phyloP scores from a whole-genome alignment of 2,888 invertebrate genomes.

The Limnephilus lunatus region DNA sequence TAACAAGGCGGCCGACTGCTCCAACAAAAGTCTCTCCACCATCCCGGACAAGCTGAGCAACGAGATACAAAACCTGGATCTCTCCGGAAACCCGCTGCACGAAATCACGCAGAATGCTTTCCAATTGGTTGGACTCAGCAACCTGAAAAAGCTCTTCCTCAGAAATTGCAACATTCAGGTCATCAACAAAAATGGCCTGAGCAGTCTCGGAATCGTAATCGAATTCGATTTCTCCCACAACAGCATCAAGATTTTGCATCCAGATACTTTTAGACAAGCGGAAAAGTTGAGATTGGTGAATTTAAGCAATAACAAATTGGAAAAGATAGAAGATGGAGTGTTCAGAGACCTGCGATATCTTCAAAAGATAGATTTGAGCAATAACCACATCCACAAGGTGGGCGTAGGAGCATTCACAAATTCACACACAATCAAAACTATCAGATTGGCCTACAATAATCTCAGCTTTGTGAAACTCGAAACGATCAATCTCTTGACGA shows the following conservation, averaged over 20 bases:
- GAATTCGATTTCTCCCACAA: slow-evolving; percentile 90
- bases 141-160: slow-evolving; percentile 88
- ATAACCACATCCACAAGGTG: slow-evolving; percentile 84
- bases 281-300: slow-evolving; percentile 84
- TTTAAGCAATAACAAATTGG: slow-evolving; percentile 86
- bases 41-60: slow-evolving; percentile 86
- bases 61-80: slow-evolving; percentile 84
- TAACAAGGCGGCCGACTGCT: slow-evolving; percentile 90
- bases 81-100: slow-evolving; percentile 83
- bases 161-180: slow-evolving; percentile 85
- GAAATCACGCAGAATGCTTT: slow-evolving; percentile 84
- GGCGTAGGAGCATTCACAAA: slow-evolving; percentile 85
- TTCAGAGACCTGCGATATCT: slow-evolving; percentile 86
- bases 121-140: slow-evolving; percentile 82
- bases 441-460: slow-evolving; percentile 86
- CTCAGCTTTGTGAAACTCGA: slow-evolving; percentile 82
- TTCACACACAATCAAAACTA: slow-evolving; percentile 81
- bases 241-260: slow-evolving; percentile 80
- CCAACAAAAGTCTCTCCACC: slow-evolving; percentile 79
- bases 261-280: slow-evolving; percentile 84
- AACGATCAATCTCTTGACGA: slow-evolving; percentile 81
- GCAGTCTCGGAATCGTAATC: slow-evolving; percentile 86
- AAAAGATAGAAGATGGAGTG: slow-evolving; percentile 84
- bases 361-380: slow-evolving; percentile 86
- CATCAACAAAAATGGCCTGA: slow-evolving; percentile 86